Percentiles rank a stretch among this genome's conserved stretches.
These are phyloP conservation scores for Bombyx mori DNA, from an alignment of 1,140 invertebrate species.

Conservation along the genomic window ASM3026992v2 NC_085129.1:2784501-2785000, in stretches of 20 bases:
- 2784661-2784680: constrained; percentile 6
- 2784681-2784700: constrained; percentile 7
- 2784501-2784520: constrained; percentile 20
- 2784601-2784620: constrained; percentile 27
- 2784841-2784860: too few species aligned
- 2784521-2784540: constrained; percentile 28
- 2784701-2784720: constrained; percentile 4
- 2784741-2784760: constrained; percentile 1
- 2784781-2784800: too few species aligned
- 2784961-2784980: too few species aligned
- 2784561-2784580: constrained; percentile 18
- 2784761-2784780: too few species aligned
- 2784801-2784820: too few species aligned
- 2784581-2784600: constrained; percentile 31
- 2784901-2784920: too few species aligned
- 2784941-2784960: too few species aligned
- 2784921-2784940: too few species aligned
- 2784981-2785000: too few species aligned
- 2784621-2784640: constrained; percentile 7
- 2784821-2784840: too few species aligned
- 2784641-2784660: neutral
- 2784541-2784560: constrained; percentile 30
- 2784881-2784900: too few species aligned
- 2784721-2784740: constrained; percentile 3
- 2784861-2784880: too few species aligned